Base-by-base conservation (phyloP, 2,888 invertebrate genomes). In the Xanthia togata region DNA sequence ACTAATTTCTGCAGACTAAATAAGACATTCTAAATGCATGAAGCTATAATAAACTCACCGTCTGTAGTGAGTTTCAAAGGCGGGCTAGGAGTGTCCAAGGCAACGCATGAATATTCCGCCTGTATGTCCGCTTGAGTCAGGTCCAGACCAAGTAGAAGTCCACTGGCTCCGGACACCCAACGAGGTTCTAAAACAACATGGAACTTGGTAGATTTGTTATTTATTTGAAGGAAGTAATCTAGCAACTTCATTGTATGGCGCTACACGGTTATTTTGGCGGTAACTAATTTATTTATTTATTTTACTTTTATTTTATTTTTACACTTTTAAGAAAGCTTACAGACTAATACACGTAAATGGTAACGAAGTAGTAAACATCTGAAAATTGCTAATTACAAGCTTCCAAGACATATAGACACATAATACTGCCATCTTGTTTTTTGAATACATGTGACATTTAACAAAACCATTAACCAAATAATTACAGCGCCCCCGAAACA, bases 51-150 rank as follows among this genome's bases (percentile, higher is more conserved):
- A 50, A 20, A 89, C 94, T 91, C 78, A 96, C 96, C 96, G 90
- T 96, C 96, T 73, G 95, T 95, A 20, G 96, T 95, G 41, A 96
- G 93, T 88, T 94, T 96, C 62, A 95, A 81, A 26, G 94, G 84
- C 20, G 92, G 91, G 79, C 96, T 96, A 0, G 93, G 93, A 50
- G 93, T 92, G 83, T 95, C 95, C 9, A 96, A 88, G 4, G 94
- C 95, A 31, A 96, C 88, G 79, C 96, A 96, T 38, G 96, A 92
- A 88, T 96, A 96, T 88, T 96, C 96, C 0, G 96, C 96, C 79
- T 96, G 95, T 59, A 96, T 89, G 75, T 96, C 96, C 0, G 95
- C 95, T 82, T 96, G 96, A 1, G 95, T 95, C 78, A 96, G 82
- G 79, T 96, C 96, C 60, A 94, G 87, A 14, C 96, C 96, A 57